Evolutionary conservation across 2,113 vertebrate species (phyloP).

Genomic region (Protobothrops mucrosquamatus): DNA sequence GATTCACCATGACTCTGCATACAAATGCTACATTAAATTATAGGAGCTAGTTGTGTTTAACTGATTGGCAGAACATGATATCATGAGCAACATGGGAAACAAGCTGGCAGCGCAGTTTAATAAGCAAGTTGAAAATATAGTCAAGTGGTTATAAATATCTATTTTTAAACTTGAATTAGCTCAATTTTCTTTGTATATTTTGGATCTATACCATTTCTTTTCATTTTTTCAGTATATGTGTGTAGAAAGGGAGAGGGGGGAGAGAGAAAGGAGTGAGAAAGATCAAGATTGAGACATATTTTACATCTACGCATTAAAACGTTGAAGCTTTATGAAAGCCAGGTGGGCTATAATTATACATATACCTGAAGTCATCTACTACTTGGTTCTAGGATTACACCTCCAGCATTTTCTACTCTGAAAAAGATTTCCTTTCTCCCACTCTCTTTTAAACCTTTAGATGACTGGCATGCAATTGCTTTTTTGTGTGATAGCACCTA

Average conservation of each 20-base stretch:
- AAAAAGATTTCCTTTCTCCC: neutral
- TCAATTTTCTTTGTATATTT: neutral
- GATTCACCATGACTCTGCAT: conserved; percentile 4
- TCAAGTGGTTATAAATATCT: conserved; percentile 4
- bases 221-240: neutral
- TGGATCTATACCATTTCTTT: neutral
- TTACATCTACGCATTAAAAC: conserved; percentile 4
- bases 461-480: conserved; percentile 21
- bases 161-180: neutral
- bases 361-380: neutral
- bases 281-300: neutral
- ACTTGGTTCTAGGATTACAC: neutral
- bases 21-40: conserved; percentile 15
- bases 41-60: conserved; percentile 36
- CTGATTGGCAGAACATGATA: conserved; percentile 21
- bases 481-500: conserved; percentile 24
- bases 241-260: neutral
- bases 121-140: neutral
- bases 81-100: neutral
- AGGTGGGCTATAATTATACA: conserved; percentile 17
- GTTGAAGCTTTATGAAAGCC: neutral
- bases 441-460: conserved; percentile 13
- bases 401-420: conserved; percentile 12
- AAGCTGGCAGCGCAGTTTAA: neutral
- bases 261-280: neutral